These are phyloP conservation scores for Lasioglossum villosulum DNA, from an alignment of 2,888 invertebrate species.

Conservation along the genomic window DNA sequence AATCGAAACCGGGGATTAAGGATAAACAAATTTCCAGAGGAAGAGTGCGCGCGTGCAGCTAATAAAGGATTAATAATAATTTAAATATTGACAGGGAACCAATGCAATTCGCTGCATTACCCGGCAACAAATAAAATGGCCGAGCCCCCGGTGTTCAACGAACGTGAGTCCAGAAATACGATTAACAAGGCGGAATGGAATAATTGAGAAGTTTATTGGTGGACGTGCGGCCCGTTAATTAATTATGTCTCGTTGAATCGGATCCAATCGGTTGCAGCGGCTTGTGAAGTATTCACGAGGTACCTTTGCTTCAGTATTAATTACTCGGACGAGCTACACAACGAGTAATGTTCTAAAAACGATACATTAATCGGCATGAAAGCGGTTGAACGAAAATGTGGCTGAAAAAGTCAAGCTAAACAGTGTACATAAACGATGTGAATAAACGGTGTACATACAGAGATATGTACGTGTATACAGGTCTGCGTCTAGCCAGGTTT, in stretches of 20 bases:
- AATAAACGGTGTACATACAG: background rate
- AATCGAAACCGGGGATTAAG: background rate
- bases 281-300: constrained; percentile 14
- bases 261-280: constrained; percentile 2
- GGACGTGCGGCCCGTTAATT: constrained; percentile 33
- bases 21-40: background rate
- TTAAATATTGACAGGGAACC: background rate
- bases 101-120: background rate
- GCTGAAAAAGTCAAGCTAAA: background rate
- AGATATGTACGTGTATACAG: background rate
- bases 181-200: constrained; percentile 25
- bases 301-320: constrained; percentile 35
- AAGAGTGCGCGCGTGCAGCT: background rate
- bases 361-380: background rate
- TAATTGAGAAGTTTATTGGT: constrained; percentile 47
- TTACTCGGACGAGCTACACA: background rate
- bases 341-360: background rate
- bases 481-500: background rate
- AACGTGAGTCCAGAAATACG: background rate
- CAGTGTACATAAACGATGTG: no score
- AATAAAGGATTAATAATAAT: constrained; percentile 16
- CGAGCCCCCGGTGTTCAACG: background rate
- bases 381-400: background rate
- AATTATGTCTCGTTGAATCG: constrained; percentile 21
- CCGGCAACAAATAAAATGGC: background rate